Evolutionary conservation across 2,888 invertebrate genomes (phyloP), one percentile per base, ranked within the genome.

Genomic region (Epinotia demarniana): DNA sequence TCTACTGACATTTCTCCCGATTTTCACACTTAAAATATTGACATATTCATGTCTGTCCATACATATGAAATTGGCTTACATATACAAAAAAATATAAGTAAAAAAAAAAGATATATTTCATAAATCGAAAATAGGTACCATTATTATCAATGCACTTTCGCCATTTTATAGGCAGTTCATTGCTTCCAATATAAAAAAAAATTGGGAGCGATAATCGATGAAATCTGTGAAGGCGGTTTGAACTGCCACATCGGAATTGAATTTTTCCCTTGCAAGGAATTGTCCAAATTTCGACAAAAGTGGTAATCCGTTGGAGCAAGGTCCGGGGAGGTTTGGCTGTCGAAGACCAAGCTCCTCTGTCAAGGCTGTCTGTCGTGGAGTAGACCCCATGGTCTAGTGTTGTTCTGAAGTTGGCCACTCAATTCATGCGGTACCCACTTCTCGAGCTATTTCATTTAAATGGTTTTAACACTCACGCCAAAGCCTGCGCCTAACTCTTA

Each of bases 341-440:
- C 73, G 68, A 13, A 78, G 77, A 77, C 55, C 67, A 46, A 78
- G 69, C 73, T 77, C 76, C 58, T 77, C 49, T 78, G n/a, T n/a
- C n/a, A 73, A 64, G 33, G 6, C 8, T 6, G 33, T 33, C 33
- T 33, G 8, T 33, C 33, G 33, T 33, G 1, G 8, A 5, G 33
- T 6, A n/a, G n/a, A n/a, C n/a, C n/a, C n/a, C n/a, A n/a, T n/a
- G n/a, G n/a, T n/a, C n/a, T n/a, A n/a, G n/a, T n/a, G n/a, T n/a
- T n/a, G n/a, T n/a, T n/a, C 33, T 33, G 33, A 33, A 33, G 33
- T 33, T 33, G 33, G 5, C 3, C 3, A 33, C 33, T 33, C 33
- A 33, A 33, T 33, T 33, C 33, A 33, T 33, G 33, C 33, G 33
- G 33, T 33, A 33, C 33, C 8, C 0, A 33, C 33, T 33, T 33